Base-by-base conservation (phyloP, 2,888 invertebrate genomes). In the Tyria jacobaeae region DNA sequence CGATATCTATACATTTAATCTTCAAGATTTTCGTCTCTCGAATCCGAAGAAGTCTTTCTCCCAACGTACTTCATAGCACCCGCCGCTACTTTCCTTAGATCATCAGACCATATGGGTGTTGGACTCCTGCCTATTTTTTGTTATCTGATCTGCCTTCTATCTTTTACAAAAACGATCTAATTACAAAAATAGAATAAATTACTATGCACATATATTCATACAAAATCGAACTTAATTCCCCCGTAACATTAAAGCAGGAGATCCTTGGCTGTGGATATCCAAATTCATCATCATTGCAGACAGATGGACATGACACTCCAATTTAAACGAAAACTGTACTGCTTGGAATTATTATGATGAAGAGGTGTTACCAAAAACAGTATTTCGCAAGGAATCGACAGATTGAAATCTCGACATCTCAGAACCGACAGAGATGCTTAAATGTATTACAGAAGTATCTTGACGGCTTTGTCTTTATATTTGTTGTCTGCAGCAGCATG, bases 371-470 rank as follows among this genome's bases (percentile, higher is more conserved):
- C 25, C 27, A 51, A 49, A 49, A 49, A 21, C 31, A 48, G 3
- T 34, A 49, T 60, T 60, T 37, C 41, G 15, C 44, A 12, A 51
- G 50, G 51, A 55, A 56, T 51, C 44, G 25, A 24, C 25, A 6
- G 17, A 12, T 0, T 49, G 10, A 51, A 21, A 27, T 27, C 34
- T 35, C 24, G 51, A 25, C 51, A 56, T 56, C 51, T 61, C 17
- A 44, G 17, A 61, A 61, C 56, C 5, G 34, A 2, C 10, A 47
- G 6, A 24, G 7, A 17, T 10, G 10, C 5, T 27, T 25, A 34
- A 51, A 21, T 51, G 34, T 41, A 17, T 21, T 5, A 10, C 6
- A 6, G n/a, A 51, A 41, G 17, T 34, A 21, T 21, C 51, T 50
- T 10, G 49, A 24, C 48, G 0, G 10, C 14, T 34, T 17, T 25